Percentiles rank a stretch among this genome's conserved stretches.
These are phyloP conservation scores for Vannuccia rotundouncinata DNA, from an alignment of 2,888 invertebrate species.

Conservation along the genomic window DNA sequence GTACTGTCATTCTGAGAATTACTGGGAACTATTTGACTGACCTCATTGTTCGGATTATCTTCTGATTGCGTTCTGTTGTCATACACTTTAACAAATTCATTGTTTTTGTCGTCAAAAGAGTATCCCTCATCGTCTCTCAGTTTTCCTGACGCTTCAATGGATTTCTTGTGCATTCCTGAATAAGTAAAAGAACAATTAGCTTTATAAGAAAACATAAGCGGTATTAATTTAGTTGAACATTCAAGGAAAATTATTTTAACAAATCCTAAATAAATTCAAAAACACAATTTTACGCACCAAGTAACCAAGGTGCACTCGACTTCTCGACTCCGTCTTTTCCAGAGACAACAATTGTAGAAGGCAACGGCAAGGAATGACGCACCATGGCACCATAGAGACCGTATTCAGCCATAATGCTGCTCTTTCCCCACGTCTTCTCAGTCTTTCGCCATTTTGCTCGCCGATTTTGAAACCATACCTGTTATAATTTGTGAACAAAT, in stretches of 20 bases:
- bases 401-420: slow-evolving; percentile 99
- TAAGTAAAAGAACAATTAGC: no score
- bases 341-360: slow-evolving; percentile 94
- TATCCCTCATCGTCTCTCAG: no score
- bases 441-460: slow-evolving; percentile 99
- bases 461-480: slow-evolving; percentile 99
- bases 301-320: slow-evolving; percentile 87
- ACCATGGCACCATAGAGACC: slow-evolving; percentile 99
- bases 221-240: no score
- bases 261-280: no score
- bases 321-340: slow-evolving; percentile 80
- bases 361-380: slow-evolving; percentile 90
- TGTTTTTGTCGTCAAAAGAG: no score
- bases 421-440: slow-evolving; percentile 97
- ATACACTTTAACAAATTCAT: no score
- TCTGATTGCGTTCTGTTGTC: no score
- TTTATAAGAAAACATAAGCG: no score
- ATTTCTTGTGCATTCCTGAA: slow-evolving; percentile 99
- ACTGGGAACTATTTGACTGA: no score
- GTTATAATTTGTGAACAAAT: not conserved
- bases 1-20: no score
- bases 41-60: no score
- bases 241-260: no score
- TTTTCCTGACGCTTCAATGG: slow-evolving; percentile 88
- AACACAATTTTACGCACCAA: slow-evolving; percentile 94